A percentile compares a stretch with the other conserved stretches of the same genome.
These are phyloP conservation scores for Bombus cullumanus DNA, from an alignment of 1,140 invertebrate species.

Conservation along the genomic window DNA sequence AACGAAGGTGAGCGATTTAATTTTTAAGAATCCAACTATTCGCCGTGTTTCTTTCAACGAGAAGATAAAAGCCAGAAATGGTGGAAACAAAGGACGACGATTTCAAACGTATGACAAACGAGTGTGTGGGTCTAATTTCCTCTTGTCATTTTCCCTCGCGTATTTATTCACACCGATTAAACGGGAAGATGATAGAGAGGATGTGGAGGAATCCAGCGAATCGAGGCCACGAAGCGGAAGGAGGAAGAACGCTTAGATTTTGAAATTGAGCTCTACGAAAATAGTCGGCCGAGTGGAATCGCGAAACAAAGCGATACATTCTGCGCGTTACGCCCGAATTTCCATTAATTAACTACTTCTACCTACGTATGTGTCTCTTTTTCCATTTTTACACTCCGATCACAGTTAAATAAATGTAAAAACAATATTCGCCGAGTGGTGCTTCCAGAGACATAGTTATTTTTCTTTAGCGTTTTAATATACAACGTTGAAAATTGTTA, in stretches of 20 bases:
- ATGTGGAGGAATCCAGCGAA: conserved; percentile 42
- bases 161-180: conserved; percentile 30
- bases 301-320: conserved; percentile 3
- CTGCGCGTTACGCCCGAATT: background rate
- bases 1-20: too few relatives aligned
- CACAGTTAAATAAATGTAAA: background rate
- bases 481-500: background rate
- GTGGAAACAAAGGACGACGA: background rate
- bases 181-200: conserved; percentile 24
- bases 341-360: background rate
- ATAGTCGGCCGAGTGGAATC: conserved; percentile 7
- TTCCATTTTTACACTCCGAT: too few relatives aligned
- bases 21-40: background rate
- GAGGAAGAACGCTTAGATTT: conserved; percentile 44
- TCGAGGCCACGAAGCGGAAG: conserved; percentile 48
- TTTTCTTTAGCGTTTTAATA: background rate
- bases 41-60: background rate
- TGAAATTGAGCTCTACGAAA: conserved; percentile 25
- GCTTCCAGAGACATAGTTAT: background rate
- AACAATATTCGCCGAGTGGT: background rate
- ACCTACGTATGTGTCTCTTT: background rate
- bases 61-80: background rate
- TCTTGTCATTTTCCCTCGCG: background rate
- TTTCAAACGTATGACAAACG: background rate
- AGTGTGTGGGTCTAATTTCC: background rate